These are phyloP conservation scores for Drosophila kanapiae DNA, from an alignment of 1,140 invertebrate genomes.

Conservation along the genomic window DNA sequence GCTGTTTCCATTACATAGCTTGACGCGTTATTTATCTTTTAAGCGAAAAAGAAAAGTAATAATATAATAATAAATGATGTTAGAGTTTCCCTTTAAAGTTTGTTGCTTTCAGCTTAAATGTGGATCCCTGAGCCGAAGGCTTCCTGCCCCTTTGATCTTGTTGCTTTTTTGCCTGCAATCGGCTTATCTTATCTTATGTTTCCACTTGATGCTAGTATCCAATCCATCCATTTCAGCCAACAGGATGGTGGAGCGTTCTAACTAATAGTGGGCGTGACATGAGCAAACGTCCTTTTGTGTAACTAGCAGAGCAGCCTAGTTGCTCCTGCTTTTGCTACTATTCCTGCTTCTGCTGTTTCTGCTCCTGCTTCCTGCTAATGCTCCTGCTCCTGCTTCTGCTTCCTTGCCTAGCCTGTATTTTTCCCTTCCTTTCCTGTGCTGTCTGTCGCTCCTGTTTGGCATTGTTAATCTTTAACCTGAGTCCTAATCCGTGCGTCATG, in stretches of 20 bases:
- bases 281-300: constrained; percentile 31
- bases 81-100: not conserved
- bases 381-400: not conserved
- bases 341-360: not conserved
- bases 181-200: constrained; percentile 55
- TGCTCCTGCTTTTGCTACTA: not conserved
- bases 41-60: not conserved
- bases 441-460: constrained; percentile 29
- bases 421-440: constrained; percentile 4
- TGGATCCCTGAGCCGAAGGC: too few relatives aligned
- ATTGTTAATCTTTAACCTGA: constrained; percentile 78
- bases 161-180: constrained; percentile 25
- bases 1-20: not conserved
- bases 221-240: constrained; percentile 17
- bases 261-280: constrained; percentile 44
- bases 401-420: not conserved
- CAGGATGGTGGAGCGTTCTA: constrained; percentile 6
- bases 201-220: constrained; percentile 20
- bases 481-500: constrained; percentile 81
- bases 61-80: not conserved
- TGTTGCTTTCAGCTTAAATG: too few relatives aligned
- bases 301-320: constrained; percentile 35
- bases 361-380: not conserved
- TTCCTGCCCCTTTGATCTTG: constrained; percentile 2
- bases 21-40: constrained; percentile 2